These are phyloP conservation scores for Acrocephalus kingi DNA, from an alignment of 2,113 vertebrate genomes.

Conservation along the genomic window DNA sequence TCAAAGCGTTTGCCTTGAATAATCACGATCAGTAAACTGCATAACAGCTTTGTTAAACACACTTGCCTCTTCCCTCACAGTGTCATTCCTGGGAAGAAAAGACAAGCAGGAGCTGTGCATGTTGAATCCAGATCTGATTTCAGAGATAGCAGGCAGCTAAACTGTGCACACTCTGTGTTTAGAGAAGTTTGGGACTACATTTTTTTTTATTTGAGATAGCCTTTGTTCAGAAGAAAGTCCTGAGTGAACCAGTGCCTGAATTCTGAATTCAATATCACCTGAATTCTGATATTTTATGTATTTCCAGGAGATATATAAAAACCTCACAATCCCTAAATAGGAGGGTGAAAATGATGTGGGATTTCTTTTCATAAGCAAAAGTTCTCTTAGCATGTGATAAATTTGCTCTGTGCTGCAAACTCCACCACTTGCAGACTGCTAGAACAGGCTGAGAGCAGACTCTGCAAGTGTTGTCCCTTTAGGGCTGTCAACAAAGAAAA, in stretches of 20 bases:
- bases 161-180: background rate
- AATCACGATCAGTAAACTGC: constrained; percentile 62
- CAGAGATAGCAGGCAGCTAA: constrained; percentile 30
- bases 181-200: background rate
- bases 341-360: background rate
- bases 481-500: background rate
- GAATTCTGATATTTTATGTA: too few relatives aligned
- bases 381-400: background rate
- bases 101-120: background rate
- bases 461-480: background rate
- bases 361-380: background rate
- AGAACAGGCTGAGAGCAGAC: background rate
- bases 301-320: background rate
- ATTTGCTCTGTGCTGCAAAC: background rate
- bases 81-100: constrained; percentile 59
- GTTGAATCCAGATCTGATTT: constrained; percentile 50
- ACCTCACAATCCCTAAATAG: background rate
- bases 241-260: background rate
- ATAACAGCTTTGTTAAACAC: constrained; percentile 48
- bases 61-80: background rate
- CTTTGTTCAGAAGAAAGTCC: background rate
- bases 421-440: background rate
- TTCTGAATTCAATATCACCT: background rate
- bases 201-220: background rate
- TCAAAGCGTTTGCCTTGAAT: constrained; percentile 67